A percentile compares a stretch with the other conserved stretches of the same genome.
Conservation (phyloP, 1,140 invertebrate species). For the Nasonia vitripennis region DNA sequence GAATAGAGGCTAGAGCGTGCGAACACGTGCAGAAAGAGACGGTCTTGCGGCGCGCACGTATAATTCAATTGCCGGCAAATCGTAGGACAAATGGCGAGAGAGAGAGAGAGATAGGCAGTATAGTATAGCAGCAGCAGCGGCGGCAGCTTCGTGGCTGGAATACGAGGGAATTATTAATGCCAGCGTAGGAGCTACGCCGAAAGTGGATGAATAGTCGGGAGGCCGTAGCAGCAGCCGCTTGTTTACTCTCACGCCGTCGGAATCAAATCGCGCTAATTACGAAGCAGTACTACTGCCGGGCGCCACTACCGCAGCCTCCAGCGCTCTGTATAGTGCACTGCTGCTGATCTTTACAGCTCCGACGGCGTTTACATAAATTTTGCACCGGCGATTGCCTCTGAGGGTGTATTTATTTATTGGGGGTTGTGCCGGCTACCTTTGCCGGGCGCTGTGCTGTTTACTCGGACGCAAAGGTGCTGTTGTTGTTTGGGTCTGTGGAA, state of each 20-base stretch:
- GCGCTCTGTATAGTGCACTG: neutral
- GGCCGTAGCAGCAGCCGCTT: neutral
- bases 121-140: neutral
- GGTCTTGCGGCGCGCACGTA: conserved; percentile 42
- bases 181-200: conserved; percentile 21
- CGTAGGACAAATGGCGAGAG: conserved; percentile 54
- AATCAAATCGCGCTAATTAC: conserved; percentile 60
- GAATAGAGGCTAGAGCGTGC: conserved; percentile 39
- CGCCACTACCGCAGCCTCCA: neutral
- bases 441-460: no score
- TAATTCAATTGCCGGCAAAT: conserved; percentile 58
- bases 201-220: conserved; percentile 57
- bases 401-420: conserved; percentile 18
- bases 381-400: neutral
- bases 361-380: neutral
- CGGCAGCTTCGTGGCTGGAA: conserved; percentile 33
- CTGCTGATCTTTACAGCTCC: conserved; percentile 12
- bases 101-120: neutral
- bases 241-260: conserved; percentile 52
- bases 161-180: conserved; percentile 58
- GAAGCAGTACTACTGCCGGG: neutral
- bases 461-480: no score
- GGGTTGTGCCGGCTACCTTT: neutral
- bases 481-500: no score
- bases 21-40: conserved; percentile 46